phyloP scores from a whole-genome alignment of 1,140 invertebrate species.

The Musca domestica region DNA sequence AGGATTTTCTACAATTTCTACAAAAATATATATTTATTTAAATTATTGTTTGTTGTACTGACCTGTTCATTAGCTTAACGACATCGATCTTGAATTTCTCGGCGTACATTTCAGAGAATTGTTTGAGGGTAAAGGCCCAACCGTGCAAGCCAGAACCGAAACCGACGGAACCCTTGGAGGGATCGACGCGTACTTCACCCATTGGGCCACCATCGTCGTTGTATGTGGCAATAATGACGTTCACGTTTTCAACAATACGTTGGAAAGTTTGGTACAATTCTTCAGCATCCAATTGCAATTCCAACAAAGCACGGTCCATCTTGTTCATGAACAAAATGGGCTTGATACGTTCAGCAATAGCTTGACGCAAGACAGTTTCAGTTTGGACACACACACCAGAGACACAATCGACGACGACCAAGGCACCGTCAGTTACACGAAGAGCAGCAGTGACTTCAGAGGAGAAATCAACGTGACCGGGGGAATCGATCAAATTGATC shows the following conservation, averaged over 20 bases:
- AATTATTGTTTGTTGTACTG: constrained; percentile 47
- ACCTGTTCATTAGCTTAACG: constrained; percentile 92
- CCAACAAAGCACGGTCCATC: constrained; percentile 96
- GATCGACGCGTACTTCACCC: constrained; percentile 97
- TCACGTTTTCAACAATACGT: constrained; percentile 99
- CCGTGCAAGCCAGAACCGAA: constrained; percentile 99
- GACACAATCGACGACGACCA: constrained; percentile 99
- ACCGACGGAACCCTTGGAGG: constrained; percentile 96
- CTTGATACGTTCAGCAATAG: constrained; percentile 98
- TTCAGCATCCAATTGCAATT: constrained; percentile 93
- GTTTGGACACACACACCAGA: constrained; percentile 99
- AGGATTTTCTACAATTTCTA: too few relatives aligned
- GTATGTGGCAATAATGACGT: constrained; percentile 99
- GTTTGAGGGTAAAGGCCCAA: constrained; percentile 99
- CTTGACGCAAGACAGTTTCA: constrained; percentile 97
- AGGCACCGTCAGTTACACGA: constrained; percentile 97
- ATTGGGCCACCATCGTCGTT: constrained; percentile 95
- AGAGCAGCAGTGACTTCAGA: constrained; percentile 98
- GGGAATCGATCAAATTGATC: constrained; percentile 99
- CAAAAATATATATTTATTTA: not conserved
- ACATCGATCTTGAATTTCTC: constrained; percentile 98
- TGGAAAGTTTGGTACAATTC: constrained; percentile 99
- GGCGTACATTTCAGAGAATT: constrained; percentile 98
- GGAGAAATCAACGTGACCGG: constrained; percentile 99
- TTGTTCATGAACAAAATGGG: constrained; percentile 99